These are phyloP conservation scores for Cydia amplana DNA, from an alignment of 1,140 invertebrate species.

Conservation along the genomic window DNA sequence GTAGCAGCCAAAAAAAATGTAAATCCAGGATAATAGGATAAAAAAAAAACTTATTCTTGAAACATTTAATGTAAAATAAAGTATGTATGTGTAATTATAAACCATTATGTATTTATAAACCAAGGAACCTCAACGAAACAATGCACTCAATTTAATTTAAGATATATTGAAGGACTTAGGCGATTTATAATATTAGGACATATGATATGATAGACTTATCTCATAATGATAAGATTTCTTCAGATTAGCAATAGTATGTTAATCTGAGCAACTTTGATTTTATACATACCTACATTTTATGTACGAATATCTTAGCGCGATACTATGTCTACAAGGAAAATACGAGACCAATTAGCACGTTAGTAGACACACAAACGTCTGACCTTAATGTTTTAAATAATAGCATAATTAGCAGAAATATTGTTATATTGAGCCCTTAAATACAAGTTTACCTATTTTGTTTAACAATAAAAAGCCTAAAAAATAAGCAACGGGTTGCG, in stretches of 20 bases:
- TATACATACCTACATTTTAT: too few relatives aligned
- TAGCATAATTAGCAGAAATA: neutral
- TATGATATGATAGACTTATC: slow-evolving; percentile 8
- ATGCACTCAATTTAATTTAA: neutral
- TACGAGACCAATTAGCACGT: neutral
- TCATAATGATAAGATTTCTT: neutral
- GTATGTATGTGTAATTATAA: neutral
- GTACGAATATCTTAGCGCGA: neutral
- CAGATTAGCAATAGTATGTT: neutral
- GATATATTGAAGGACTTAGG: neutral
- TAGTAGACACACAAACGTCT: neutral
- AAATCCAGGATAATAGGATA: too few relatives aligned
- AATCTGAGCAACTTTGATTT: too few relatives aligned
- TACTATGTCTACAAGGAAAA: neutral
- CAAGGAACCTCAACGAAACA: too few relatives aligned
- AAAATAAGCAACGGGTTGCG: too few relatives aligned
- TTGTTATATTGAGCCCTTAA: neutral
- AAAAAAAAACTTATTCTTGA: too few relatives aligned
- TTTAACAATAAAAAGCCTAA: neutral
- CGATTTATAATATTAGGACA: neutral
- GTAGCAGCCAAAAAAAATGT: too few relatives aligned
- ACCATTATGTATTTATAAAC: neutral
- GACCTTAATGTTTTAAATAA: neutral
- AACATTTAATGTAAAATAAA: too few relatives aligned
- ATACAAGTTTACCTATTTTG: too few relatives aligned